Conservation (phyloP, 2,888 invertebrate species). For the Drosophila tripunctata region DNA sequence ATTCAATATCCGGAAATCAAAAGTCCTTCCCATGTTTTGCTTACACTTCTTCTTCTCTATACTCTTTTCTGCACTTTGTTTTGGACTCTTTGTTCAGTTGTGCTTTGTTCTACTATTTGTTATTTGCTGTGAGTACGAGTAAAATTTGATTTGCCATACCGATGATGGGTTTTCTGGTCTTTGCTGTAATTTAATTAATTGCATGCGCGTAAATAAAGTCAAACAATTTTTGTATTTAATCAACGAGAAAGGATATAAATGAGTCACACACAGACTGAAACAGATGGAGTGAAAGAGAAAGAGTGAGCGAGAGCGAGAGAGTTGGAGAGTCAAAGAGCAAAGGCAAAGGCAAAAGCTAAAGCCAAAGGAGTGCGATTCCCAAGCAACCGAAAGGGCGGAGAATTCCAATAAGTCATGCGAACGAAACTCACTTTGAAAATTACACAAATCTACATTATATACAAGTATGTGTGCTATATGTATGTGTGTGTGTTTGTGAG, state of each 20-base stretch:
- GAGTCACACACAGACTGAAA: conserved; percentile 39
- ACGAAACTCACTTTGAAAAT: conserved; percentile 54
- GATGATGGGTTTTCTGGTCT: conserved; percentile 25
- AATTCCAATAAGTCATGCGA: conserved; percentile 49
- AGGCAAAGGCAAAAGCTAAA: conserved; percentile 5
- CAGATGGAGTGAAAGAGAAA: not conserved
- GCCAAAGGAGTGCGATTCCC: conserved; percentile 8
- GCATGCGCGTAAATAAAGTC: conserved; percentile 63
- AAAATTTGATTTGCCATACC: conserved; percentile 4
- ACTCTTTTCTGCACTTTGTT: not conserved
- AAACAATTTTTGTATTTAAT: conserved; percentile 73
- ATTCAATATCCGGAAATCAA: conserved; percentile 66
- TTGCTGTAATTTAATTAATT: conserved; percentile 70
- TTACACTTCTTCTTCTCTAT: no score
- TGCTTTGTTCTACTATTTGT: conserved; percentile 8
- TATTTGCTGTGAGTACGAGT: conserved; percentile 14
- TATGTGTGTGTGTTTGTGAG: not conserved
- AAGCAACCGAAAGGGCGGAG: not conserved
- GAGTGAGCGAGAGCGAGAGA: not conserved
- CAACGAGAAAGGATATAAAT: conserved; percentile 68
- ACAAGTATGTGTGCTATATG: not conserved
- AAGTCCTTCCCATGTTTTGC: not conserved
- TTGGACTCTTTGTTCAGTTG: conserved; percentile 16
- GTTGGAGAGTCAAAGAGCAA: conserved; percentile 31
- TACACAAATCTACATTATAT: conserved; percentile 44